A percentile compares a stretch with the other conserved stretches of the same genome.
Conservation (phyloP, 2,113 vertebrate species). For the Riparia riparia region DNA sequence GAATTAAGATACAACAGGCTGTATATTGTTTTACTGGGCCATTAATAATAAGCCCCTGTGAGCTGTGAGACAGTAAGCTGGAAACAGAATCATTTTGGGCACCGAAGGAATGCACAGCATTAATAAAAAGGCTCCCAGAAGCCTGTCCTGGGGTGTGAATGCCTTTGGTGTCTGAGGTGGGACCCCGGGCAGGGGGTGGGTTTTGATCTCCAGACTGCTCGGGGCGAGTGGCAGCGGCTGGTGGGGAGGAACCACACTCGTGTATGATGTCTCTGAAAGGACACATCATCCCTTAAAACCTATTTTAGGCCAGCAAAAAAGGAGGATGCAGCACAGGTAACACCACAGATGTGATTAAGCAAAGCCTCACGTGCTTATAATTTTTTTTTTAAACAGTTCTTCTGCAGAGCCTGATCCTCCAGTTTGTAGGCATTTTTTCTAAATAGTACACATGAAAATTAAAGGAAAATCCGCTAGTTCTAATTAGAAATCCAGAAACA, state of each 20-base stretch:
- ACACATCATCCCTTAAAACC: background rate
- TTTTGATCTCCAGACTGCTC: background rate
- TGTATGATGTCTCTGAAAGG: background rate
- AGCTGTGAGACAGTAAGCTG: slow-evolving; percentile 46
- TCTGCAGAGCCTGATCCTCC: background rate
- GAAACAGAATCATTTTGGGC: slow-evolving; percentile 35
- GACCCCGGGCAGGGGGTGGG: background rate
- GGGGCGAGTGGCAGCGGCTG: background rate
- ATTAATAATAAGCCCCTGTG: slow-evolving; percentile 66
- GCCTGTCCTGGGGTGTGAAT: background rate
- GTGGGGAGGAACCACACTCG: rapidly evolving
- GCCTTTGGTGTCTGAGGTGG: background rate
- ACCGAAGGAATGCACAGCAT: slow-evolving; percentile 48
- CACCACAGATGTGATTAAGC: background rate
- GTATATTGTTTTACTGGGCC: slow-evolving; percentile 71
- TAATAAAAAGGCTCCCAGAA: slow-evolving; percentile 42
- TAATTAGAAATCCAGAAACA: background rate
- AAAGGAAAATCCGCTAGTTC: background rate
- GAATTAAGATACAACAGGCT: slow-evolving; percentile 68
- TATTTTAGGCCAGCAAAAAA: background rate
- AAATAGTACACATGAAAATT: background rate
- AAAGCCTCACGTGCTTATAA: background rate
- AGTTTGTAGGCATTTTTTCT: background rate
- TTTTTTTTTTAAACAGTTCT: background rate
- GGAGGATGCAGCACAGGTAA: background rate